A percentile compares a stretch with the other conserved stretches of the same genome.
Conservation (phyloP, 1,140 invertebrate species). For the Episyrphus balteatus region DNA sequence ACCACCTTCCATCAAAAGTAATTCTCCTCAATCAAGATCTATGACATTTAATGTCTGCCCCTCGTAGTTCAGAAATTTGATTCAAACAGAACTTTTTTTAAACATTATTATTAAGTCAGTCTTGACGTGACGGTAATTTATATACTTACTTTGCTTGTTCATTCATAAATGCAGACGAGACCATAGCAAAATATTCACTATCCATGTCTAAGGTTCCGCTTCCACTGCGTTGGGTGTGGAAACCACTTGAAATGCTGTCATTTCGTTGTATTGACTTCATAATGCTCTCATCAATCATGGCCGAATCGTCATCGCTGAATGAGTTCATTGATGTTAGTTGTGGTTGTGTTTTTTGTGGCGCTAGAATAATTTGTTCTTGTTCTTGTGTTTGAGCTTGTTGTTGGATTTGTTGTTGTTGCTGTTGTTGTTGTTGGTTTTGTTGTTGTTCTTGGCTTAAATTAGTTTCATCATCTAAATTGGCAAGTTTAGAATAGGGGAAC, state of each 20-base stretch:
- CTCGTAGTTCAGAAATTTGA: no score
- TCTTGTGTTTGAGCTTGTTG: conserved; percentile 12
- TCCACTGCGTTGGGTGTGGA: conserved; percentile 1
- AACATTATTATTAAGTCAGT: no score
- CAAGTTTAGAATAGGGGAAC: not conserved
- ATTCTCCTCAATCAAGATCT: no score
- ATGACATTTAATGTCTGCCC: not conserved
- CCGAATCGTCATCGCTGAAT: not conserved
- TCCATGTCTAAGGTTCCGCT: conserved; percentile 16
- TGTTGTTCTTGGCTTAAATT: conserved; percentile 7
- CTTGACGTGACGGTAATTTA: not conserved
- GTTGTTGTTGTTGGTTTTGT: no score
- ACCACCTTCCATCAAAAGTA: no score
- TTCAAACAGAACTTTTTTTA: no score
- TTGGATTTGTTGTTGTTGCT: conserved; percentile 12
- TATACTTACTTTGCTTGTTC: conserved; percentile 23
- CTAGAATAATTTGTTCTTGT: not conserved
- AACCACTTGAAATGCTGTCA: conserved; percentile 1
- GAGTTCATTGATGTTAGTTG: no score
- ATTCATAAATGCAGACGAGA: conserved; percentile 25
- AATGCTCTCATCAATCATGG: conserved; percentile 10
- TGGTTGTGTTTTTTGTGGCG: no score
- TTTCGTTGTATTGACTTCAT: conserved; percentile 29
- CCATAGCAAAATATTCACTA: conserved; percentile 30
- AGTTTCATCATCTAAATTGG: not conserved